Evolutionary conservation across 2,888 invertebrate genomes (phyloP).

Genomic region (Lysandra bellargus): DNA sequence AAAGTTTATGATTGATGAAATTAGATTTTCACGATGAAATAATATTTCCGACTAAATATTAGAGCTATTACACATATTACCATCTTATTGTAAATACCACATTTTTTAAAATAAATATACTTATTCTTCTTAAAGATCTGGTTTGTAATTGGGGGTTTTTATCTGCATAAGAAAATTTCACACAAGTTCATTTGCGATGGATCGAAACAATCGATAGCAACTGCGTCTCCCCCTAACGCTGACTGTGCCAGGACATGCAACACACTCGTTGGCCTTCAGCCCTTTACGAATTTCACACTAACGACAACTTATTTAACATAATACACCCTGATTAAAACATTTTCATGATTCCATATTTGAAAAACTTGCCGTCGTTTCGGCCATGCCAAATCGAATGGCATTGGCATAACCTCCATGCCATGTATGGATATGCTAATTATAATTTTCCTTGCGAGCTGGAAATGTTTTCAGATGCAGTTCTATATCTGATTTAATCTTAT

Average conservation of each 20-base stretch:
- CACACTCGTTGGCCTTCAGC: constrained; percentile 21
- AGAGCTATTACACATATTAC: too few species aligned
- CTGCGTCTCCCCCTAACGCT: neutral
- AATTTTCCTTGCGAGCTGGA: neutral
- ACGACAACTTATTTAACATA: neutral
- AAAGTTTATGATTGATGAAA: too few species aligned
- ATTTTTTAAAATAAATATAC: too few species aligned
- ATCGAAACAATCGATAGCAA: neutral
- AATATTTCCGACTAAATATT: too few species aligned
- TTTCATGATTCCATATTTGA: constrained; percentile 7
- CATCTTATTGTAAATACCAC: too few species aligned
- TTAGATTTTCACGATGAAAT: too few species aligned
- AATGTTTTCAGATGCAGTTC: neutral
- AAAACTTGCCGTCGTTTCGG: neutral
- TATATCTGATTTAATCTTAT: neutral
- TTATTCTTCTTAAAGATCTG: too few species aligned
- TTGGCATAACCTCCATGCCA: constrained; percentile 6
- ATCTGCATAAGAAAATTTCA: too few species aligned
- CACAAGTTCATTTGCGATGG: neutral
- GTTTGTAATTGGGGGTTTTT: too few species aligned
- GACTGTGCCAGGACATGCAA: constrained; percentile 25
- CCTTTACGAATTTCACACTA: neutral
- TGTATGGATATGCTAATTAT: constrained; percentile 15
- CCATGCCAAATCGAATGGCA: constrained; percentile 16
- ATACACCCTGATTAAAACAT: constrained; percentile 14